Evolutionary conservation across 1,140 invertebrate genomes (phyloP).

Genomic region (Atta texana): DNA sequence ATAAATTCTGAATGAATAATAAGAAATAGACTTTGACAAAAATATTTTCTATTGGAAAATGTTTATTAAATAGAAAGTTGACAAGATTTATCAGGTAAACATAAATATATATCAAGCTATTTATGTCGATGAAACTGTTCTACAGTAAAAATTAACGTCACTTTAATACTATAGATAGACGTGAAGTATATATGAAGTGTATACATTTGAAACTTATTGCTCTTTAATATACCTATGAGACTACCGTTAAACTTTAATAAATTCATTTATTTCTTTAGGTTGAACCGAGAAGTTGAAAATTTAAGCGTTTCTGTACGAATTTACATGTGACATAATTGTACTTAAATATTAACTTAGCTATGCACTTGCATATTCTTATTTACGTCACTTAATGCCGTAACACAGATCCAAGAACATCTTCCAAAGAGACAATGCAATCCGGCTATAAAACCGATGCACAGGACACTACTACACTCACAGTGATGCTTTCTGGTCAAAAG

Average conservation of each 20-base stretch:
- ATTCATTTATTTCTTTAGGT: not conserved
- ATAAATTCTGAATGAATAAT: no score
- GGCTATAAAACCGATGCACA: constrained; percentile 21
- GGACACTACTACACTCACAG: not conserved
- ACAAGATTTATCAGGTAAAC: not conserved
- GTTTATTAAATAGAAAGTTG: not conserved
- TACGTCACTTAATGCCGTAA: not conserved
- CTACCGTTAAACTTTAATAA: not conserved
- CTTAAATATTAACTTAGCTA: not conserved
- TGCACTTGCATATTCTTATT: not conserved
- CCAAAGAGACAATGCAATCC: not conserved
- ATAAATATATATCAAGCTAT: not conserved
- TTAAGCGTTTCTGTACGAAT: not conserved
- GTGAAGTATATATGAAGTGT: not conserved
- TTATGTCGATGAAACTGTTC: not conserved
- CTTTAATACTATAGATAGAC: not conserved
- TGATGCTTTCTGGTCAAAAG: constrained; percentile 32
- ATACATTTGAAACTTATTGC: not conserved
- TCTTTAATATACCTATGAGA: not conserved
- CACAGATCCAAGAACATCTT: not conserved
- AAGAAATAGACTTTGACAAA: not conserved
- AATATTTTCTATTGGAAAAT: constrained; percentile 10
- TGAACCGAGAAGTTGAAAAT: not conserved
- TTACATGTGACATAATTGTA: constrained; percentile 4
- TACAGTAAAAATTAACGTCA: constrained; percentile 1